These are phyloP conservation scores for Trichechus manatus DNA, from an alignment of 2,113 vertebrate genomes.

Conservation along the genomic window DNA sequence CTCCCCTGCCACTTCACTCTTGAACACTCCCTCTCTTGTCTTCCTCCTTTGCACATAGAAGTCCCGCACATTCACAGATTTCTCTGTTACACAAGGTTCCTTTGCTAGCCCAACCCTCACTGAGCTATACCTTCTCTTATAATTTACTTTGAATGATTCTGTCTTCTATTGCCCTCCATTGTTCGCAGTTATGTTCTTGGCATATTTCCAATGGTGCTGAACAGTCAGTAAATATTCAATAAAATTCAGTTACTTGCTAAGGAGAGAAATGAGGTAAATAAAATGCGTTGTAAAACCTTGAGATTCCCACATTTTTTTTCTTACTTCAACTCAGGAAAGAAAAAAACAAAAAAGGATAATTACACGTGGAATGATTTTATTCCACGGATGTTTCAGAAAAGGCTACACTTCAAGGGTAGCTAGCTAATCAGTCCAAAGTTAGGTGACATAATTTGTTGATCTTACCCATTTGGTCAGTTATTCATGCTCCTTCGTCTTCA, in stretches of 20 bases:
- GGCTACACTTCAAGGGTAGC: background rate
- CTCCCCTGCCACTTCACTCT: background rate
- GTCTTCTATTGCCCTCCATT: background rate
- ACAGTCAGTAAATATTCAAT: background rate
- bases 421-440: slow-evolving; percentile 15
- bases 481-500: slow-evolving; percentile 20
- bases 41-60: background rate
- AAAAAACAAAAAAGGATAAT: background rate
- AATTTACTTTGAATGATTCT: background rate
- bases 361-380: slow-evolving; percentile 19
- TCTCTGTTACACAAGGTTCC: background rate
- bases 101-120: background rate
- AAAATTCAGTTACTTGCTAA: background rate
- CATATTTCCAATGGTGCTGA: background rate
- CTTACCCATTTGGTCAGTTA: slow-evolving; percentile 43
- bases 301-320: background rate
- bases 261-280: background rate
- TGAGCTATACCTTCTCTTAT: background rate
- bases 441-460: background rate
- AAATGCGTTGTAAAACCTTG: background rate
- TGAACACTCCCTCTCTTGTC: background rate
- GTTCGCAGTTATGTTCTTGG: background rate
- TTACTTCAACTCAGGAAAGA: background rate
- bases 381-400: slow-evolving; percentile 23
- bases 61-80: background rate